Conservation (phyloP, 2,113 vertebrate genomes). For the Spizaetus ornatus region DNA sequence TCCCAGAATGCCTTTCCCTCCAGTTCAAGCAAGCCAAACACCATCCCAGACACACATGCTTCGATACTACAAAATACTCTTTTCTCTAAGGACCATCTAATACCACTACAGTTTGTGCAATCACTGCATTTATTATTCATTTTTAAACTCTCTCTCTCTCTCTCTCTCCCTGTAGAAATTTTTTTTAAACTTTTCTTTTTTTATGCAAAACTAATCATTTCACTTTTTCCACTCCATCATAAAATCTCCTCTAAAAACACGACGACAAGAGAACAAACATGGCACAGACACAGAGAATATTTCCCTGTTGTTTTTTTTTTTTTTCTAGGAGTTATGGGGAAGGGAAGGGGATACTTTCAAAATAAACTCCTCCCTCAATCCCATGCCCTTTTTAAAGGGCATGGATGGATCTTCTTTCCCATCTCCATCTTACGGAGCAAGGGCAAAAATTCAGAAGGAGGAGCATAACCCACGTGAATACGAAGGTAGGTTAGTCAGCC, state of each 20-base stretch:
- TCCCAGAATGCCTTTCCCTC: conserved; percentile 41
- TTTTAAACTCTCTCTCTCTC: conserved; percentile 74
- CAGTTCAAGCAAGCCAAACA: conserved; percentile 59
- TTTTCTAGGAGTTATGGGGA: background rate
- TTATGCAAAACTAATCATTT: conserved; percentile 82
- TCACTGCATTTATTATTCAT: conserved; percentile 74
- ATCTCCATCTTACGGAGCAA: background rate
- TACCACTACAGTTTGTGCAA: conserved; percentile 78
- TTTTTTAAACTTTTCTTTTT: conserved; percentile 69
- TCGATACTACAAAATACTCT: conserved; percentile 63
- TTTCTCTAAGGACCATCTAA: conserved; percentile 60
- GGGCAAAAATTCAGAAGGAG: background rate
- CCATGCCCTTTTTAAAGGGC: background rate
- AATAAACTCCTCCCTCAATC: conserved; percentile 34
- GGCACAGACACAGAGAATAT: conserved; percentile 78
- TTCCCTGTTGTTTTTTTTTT: conserved; percentile 24
- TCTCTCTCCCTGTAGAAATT: conserved; percentile 70
- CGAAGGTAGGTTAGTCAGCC: conserved; percentile 23
- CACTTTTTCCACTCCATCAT: conserved; percentile 76
- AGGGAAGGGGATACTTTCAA: conserved; percentile 60
- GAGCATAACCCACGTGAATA: background rate
- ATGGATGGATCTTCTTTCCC: background rate
- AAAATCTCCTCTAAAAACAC: conserved; percentile 84
- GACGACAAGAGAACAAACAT: conserved; percentile 73
- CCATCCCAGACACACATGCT: conserved; percentile 57